Percentiles rank a stretch among this genome's conserved stretches.
These are phyloP conservation scores for Salvelinus sp. DNA, from an alignment of 2,113 vertebrate species.

Conservation along the genomic window DNA sequence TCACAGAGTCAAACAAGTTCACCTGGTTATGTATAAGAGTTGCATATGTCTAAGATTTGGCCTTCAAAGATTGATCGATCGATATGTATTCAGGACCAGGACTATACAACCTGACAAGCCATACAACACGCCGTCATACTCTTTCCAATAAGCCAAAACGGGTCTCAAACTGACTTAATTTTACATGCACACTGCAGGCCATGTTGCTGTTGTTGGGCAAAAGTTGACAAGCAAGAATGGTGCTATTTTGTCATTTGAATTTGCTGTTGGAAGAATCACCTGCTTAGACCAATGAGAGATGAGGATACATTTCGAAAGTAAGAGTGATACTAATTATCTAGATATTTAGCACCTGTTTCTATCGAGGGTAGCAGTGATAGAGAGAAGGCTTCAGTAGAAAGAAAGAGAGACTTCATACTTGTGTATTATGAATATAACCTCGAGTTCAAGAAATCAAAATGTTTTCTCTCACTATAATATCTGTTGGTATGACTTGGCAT, in stretches of 20 bases:
- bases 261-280: constrained; percentile 55
- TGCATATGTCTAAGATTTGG: constrained; percentile 69
- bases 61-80: constrained; percentile 43
- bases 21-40: constrained; percentile 61
- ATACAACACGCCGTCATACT: constrained; percentile 65
- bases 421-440: neutral
- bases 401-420: neutral
- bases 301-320: neutral
- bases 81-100: constrained; percentile 52
- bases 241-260: constrained; percentile 9
- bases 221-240: constrained; percentile 24
- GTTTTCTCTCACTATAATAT: neutral
- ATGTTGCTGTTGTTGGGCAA: neutral
- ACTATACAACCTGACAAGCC: neutral
- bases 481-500: neutral
- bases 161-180: constrained; percentile 22
- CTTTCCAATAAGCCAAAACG: constrained; percentile 41
- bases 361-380: neutral
- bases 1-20: constrained; percentile 22
- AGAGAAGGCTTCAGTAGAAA: neutral
- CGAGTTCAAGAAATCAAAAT: neutral
- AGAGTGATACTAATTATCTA: neutral
- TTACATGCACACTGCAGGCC: constrained; percentile 19
- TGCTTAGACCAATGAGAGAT: constrained; percentile 56
- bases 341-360: neutral